Base-by-base conservation (phyloP, 64 coral and sea anemone genomes). In the Porites australiensis region DNA sequence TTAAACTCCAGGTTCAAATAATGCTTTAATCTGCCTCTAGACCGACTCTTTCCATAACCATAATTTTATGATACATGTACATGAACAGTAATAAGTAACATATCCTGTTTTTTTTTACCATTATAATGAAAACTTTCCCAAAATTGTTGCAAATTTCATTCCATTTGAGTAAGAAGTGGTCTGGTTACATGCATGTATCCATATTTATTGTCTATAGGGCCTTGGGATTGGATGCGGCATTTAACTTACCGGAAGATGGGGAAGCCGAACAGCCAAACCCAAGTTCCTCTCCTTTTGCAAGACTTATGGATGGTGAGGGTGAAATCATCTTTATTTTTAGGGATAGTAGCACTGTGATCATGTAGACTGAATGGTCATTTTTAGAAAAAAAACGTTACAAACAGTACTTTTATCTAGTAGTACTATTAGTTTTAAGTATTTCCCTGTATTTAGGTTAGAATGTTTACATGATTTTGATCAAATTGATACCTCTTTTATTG, bases 221-320 rank as follows among this genome's bases (percentile, higher is more conserved):
- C 13, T 72, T 94, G 70, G 95, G 95, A 43, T 78, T 98, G 46
- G 95, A 98, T 54, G 69, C 59, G 13, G 13, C 88, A 61, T 98
- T 77, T 51, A 91, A 88, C 27, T 66, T 52, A n/a, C 75, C 90
- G 12, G 88, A 94, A 51, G 91, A 87, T 53, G 54, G 51, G 37
- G 79, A 92, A 77, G 82, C 58, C 18, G 74, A 47, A 18, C 90
- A 96, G 54, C 57, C 84, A 69, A 92, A 93, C 47, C 82, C 77
- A 44, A 73, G 52, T 82, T 70, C 44, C 57, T 58, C 88, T 18
- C 92, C 90, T 2, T 71, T 96, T 61, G 50, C 79, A 71, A 93
- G 95, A 53, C 64, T 94, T 43, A 82, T 98, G 61, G 95, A 98
- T 94, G 95, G 95, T 96, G 83, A 89, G 53, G 50, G 27, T 37